These are phyloP conservation scores for Uromys caudimaculatus DNA, from an alignment of 2,797 vertebrate species.

Conservation along the genomic window DNA sequence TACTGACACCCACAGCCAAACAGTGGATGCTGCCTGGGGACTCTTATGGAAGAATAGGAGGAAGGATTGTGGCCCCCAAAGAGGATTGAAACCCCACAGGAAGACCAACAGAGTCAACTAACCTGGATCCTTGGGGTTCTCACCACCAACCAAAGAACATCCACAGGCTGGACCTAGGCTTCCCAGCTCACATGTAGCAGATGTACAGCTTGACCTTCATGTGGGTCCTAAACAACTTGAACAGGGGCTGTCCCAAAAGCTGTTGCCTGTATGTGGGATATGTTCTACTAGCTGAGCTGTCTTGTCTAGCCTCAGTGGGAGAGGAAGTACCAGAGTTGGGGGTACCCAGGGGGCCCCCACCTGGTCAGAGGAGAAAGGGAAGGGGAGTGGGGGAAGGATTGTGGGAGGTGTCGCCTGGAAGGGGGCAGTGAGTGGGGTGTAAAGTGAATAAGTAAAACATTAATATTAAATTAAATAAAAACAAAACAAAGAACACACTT, in stretches of 20 bases:
- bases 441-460: not conserved
- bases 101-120: not conserved
- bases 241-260: not conserved
- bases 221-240: not conserved
- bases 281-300: not conserved
- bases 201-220: not conserved
- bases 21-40: not conserved
- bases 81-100: not conserved
- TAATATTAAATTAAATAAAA: not conserved
- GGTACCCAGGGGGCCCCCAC: not conserved
- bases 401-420: not conserved
- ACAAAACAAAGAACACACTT: not conserved
- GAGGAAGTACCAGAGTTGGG: not conserved
- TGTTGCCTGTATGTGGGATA: not conserved
- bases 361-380: not conserved
- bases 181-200: not conserved
- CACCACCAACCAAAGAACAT: not conserved
- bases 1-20: not conserved
- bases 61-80: not conserved
- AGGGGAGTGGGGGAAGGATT: not conserved
- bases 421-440: not conserved
- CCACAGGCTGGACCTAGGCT: not conserved
- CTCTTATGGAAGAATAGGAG: not conserved
- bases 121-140: not conserved
- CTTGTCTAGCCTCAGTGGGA: not conserved